phyloP scores from a whole-genome alignment of 2,113 vertebrate genomes.

The Amblyopsis rosae region DNA sequence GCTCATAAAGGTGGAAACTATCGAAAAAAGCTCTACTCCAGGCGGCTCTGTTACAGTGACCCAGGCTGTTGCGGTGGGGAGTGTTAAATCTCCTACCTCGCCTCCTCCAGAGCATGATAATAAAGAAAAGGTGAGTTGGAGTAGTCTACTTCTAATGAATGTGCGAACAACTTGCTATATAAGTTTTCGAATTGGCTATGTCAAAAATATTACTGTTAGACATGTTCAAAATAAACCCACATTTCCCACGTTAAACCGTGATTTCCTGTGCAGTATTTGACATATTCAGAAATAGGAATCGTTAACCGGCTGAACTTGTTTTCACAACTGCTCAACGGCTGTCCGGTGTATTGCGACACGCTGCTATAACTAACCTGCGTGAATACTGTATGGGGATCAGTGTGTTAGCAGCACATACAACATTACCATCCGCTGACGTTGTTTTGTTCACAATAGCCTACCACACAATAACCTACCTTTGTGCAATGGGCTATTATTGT shows the following conservation, averaged over 20 bases:
- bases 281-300: conserved; percentile 27
- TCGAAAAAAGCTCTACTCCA: conserved; percentile 78
- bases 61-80: conserved; percentile 61
- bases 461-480: neutral
- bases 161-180: too few relatives aligned
- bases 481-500: neutral
- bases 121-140: conserved; percentile 80
- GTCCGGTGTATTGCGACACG: conserved; percentile 54
- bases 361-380: conserved; percentile 46
- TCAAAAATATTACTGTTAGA: too few relatives aligned
- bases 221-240: too few relatives aligned
- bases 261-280: conserved; percentile 15
- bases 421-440: too few relatives aligned
- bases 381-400: conserved; percentile 3
- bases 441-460: neutral
- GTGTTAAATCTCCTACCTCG: conserved; percentile 72
- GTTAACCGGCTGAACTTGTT: conserved; percentile 67
- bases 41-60: conserved; percentile 60
- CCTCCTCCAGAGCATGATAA: conserved; percentile 72
- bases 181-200: too few relatives aligned
- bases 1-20: conserved; percentile 90
- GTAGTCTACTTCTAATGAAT: neutral
- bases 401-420: neutral
- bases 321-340: conserved; percentile 29
- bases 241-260: neutral